Base-by-base conservation (phyloP, 2,113 vertebrate genomes). In the Nycticryphes semicollaris region DNA sequence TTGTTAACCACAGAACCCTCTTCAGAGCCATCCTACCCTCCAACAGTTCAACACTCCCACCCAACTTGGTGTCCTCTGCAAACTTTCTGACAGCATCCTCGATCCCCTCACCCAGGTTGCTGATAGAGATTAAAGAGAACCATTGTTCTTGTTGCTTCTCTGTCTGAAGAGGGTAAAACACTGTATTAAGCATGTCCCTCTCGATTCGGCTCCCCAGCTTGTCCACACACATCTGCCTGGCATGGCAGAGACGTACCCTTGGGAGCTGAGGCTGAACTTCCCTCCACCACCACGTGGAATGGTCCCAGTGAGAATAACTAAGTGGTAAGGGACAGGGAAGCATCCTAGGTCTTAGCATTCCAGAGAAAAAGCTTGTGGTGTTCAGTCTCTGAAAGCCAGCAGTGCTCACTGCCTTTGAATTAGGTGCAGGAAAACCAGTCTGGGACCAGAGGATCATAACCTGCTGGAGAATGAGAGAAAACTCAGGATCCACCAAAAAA, bases 191-290 rank as follows among this genome's bases (percentile, higher is more conserved):
- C 35, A 45, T 13, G 31, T 5, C 43, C 22, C 19, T 47, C 37
- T 27, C 51, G 1, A 3, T 4, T 37, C 3, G 28, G 50, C 41
- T 14, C 22, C 3, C 10, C 24, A 30, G 50, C 67, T 47, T 11
- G 0, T 23, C 59, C 81, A 10, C 33, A 6, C 21, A 3, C 4
- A 27, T 8, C 39, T 1, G 50, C 43, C 9, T 5, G 27, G 1
- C 17, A 0, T 3, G 2, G 31, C 4, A 8, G 50, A 37, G 53
- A 15, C 28, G 8, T 1, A 9, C 7, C 35, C 63, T 12, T 22
- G 4, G 56, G 16, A 45, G 43, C 64, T 5, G 4, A 7, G 3
- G 43, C 37, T 17, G 6, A 17, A 28, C 12, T 3, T 24, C n/a
- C 68, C 47, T 30, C 51, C 16, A 3, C 45, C 5, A 25, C 30